Evolutionary conservation across 2,113 vertebrate species (phyloP).

Genomic region (Platycercus adscitus): DNA sequence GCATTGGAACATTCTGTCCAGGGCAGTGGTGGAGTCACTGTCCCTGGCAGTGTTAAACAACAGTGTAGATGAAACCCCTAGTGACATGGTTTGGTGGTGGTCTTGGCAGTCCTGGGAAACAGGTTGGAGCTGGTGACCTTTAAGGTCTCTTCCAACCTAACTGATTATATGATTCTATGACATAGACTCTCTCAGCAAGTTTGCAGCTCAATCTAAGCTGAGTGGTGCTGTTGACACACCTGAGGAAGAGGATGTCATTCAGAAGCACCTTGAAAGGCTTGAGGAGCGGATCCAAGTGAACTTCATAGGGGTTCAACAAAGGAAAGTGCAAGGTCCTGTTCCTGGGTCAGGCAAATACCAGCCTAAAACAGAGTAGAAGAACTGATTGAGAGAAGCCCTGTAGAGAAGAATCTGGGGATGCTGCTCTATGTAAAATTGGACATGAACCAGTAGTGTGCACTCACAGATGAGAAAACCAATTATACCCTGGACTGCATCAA

Average conservation of each 20-base stretch:
- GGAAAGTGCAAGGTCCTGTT: background rate
- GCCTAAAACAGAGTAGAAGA: background rate
- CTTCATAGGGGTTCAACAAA: background rate
- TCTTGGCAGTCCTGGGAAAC: background rate
- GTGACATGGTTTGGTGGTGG: background rate
- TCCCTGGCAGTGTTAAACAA: background rate
- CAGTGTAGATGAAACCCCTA: background rate
- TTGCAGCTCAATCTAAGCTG: background rate
- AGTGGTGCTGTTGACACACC: fast-evolving
- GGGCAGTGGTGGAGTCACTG: background rate
- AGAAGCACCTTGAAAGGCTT: background rate
- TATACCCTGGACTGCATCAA: background rate
- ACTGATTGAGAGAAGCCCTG: background rate
- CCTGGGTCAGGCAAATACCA: background rate
- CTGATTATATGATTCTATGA: background rate
- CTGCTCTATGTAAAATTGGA: background rate
- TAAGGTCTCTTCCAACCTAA: background rate
- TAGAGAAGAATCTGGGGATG: background rate
- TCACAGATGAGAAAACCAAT: background rate
- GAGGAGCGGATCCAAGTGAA: background rate
- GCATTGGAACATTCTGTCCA: background rate
- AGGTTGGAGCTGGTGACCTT: background rate
- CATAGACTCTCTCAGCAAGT: background rate
- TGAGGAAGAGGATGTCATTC: background rate
- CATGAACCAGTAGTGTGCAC: background rate